Evolutionary conservation across 2,797 vertebrate genomes (phyloP).

Genomic region (Holocentrus rufus): DNA sequence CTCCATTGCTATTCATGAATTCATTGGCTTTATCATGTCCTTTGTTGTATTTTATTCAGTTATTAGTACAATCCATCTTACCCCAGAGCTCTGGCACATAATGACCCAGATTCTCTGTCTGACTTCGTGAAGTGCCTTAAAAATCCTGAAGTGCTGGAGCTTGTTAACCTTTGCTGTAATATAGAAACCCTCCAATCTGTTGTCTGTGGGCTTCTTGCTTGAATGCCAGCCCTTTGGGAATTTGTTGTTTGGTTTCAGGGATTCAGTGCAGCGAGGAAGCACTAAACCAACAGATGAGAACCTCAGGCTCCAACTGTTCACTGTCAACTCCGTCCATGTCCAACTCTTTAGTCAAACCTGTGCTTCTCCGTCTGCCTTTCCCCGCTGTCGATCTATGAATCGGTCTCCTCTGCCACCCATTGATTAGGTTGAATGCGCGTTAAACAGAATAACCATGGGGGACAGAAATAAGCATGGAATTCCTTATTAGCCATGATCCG

Average conservation of each 20-base stretch:
- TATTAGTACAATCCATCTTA: conserved; percentile 11
- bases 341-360: conserved; percentile 1
- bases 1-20: background rate
- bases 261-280: conserved; percentile 45
- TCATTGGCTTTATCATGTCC: background rate
- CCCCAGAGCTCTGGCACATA: conserved; percentile 12
- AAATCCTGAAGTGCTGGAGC: conserved; percentile 25
- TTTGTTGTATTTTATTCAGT: background rate
- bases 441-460: background rate
- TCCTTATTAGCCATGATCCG: conserved; percentile 21
- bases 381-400: background rate
- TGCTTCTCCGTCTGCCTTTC: background rate
- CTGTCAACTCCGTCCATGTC: conserved; percentile 18
- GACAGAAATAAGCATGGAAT: background rate
- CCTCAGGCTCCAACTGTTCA: conserved; percentile 56
- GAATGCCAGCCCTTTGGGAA: conserved; percentile 43
- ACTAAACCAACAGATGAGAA: conserved; percentile 59
- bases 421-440: conserved; percentile 29
- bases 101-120: conserved; percentile 22
- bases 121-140: conserved; percentile 20
- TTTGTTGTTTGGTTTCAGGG: conserved; percentile 2
- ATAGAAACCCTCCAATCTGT: conserved; percentile 7
- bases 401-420: background rate
- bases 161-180: conserved; percentile 23
- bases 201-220: conserved; percentile 42